phyloP scores from a whole-genome alignment of 1,140 invertebrate species.

The Zaprionus nigranus region DNA sequence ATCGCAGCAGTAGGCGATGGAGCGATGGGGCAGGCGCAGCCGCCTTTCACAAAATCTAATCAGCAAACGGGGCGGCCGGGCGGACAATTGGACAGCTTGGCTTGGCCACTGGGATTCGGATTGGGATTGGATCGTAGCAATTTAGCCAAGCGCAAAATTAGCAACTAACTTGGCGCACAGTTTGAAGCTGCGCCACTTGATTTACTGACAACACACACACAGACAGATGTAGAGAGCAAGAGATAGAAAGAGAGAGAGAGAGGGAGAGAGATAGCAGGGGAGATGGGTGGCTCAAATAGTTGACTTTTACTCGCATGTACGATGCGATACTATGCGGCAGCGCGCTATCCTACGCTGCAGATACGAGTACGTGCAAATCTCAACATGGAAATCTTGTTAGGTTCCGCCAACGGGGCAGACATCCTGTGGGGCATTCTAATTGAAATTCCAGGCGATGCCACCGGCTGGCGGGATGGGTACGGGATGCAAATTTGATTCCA shows the following conservation, averaged over 20 bases:
- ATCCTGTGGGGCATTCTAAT: slow-evolving; percentile 74
- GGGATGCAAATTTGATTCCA: slow-evolving; percentile 75
- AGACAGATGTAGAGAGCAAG: not conserved
- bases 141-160: slow-evolving; percentile 80
- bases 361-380: slow-evolving; percentile 41
- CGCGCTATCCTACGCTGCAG: not conserved
- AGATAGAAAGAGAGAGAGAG: not conserved
- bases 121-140: slow-evolving; percentile 71
- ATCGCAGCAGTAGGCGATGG: slow-evolving; percentile 24
- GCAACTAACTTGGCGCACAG: slow-evolving; percentile 56
- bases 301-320: slow-evolving; percentile 31
- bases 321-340: not conserved
- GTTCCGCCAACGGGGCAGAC: slow-evolving; percentile 32
- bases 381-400: slow-evolving; percentile 77
- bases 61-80: slow-evolving; percentile 59
- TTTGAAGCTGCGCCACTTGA: slow-evolving; percentile 57
- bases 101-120: slow-evolving; percentile 45
- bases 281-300: slow-evolving; percentile 15
- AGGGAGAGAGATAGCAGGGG: not conserved
- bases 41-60: slow-evolving; percentile 81
- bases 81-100: slow-evolving; percentile 21
- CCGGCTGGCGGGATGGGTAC: not conserved
- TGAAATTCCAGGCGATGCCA: slow-evolving; percentile 55
- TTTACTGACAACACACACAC: slow-evolving; percentile 51
- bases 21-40: slow-evolving; percentile 44